Evolutionary conservation across 2,888 invertebrate genomes (phyloP).

Genomic region (Melieria omissa): DNA sequence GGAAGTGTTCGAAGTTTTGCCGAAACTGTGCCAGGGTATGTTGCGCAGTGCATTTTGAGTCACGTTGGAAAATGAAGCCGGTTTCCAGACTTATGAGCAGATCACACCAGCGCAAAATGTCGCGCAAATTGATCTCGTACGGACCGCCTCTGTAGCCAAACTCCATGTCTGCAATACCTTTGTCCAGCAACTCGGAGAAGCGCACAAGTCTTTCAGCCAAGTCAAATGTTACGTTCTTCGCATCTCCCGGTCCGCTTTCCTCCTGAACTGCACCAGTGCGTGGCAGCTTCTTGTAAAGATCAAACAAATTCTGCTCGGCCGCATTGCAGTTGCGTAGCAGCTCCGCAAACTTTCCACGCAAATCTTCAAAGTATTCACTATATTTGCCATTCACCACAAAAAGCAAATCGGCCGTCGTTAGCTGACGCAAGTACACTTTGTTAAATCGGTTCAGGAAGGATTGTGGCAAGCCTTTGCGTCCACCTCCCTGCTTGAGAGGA

Average conservation of each 20-base stretch:
- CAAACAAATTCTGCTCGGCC: slow-evolving; percentile 47
- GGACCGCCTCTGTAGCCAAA: slow-evolving; percentile 90
- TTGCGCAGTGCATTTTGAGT: slow-evolving; percentile 55
- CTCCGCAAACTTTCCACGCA: slow-evolving; percentile 49
- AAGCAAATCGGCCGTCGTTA: slow-evolving; percentile 74
- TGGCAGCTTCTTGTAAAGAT: slow-evolving; percentile 36
- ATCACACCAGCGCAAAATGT: slow-evolving; percentile 93
- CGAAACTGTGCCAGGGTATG: slow-evolving; percentile 40
- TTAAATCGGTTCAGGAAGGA: slow-evolving; percentile 98
- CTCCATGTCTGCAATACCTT: slow-evolving; percentile 73
- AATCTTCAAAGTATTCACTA: slow-evolving; percentile 51
- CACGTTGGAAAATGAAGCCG: slow-evolving; percentile 51
- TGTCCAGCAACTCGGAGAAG: slow-evolving; percentile 78
- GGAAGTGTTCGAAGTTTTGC: slow-evolving; percentile 51
- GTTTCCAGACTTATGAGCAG: slow-evolving; percentile 69
- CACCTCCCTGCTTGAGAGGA: slow-evolving; percentile 95
- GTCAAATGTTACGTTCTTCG: slow-evolving; percentile 64
- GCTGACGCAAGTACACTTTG: slow-evolving; percentile 79
- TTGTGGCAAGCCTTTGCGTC: slow-evolving; percentile 92
- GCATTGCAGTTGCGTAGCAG: slow-evolving; percentile 42
- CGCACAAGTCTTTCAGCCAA: slow-evolving; percentile 78
- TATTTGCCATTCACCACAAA: slow-evolving; percentile 64
- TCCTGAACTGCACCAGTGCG: neutral
- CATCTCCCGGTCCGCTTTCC: neutral
- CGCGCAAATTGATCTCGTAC: slow-evolving; percentile 97